Base-by-base conservation (phyloP, 2,888 invertebrate species). In the Conchocele bisecta region DNA sequence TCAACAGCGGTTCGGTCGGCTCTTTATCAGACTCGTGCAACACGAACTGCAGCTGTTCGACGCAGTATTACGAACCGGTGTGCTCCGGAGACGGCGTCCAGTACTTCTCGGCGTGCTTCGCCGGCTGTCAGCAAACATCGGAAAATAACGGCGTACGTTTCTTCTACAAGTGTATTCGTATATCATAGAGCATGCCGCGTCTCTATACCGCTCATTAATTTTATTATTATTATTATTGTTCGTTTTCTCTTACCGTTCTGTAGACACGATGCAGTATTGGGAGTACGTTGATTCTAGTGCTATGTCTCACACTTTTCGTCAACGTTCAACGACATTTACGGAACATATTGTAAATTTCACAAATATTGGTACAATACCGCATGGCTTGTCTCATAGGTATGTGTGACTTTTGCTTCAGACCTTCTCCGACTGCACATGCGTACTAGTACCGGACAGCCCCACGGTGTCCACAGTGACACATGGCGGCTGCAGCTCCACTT, bases 21-120 rank as follows among this genome's bases (percentile, higher is more conserved):
- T 51, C 17, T 11, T 22, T 51, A 11, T 33, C 33, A 6, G 51
- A 51, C 17, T 33, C 51, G 22, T 81, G 81, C 56, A 82, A 82
- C 54, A 50, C 24, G 7, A 69, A 66, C 24, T 82, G 79, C 60
- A 58, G 58, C 1, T 82, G 81, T 57, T 65, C 71, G 4, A 75
- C 77, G 0, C 75, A 77, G 42, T 59, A 60, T 9, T 75, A 74
- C 39, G 75, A 79, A 20, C 63, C 75, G 7, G 64, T 73, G 9
- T 82, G 81, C 58, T 61, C 67, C 41, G 35, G 56, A 17, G 50
- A 64, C 39, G 63, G 57, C 5, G 51, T 61, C 5, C 79, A 79
- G 42, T 82, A 79, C 50, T 77, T 82, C 31, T 82, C 81, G 0
- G 94, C 95, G 0, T 95, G 95, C 88, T 93, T 94, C 83, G 95